Evolutionary conservation across 2,888 invertebrate genomes (phyloP), one percentile per base, ranked within the genome.

Genomic region (Pseudolycoriella hygida): DNA sequence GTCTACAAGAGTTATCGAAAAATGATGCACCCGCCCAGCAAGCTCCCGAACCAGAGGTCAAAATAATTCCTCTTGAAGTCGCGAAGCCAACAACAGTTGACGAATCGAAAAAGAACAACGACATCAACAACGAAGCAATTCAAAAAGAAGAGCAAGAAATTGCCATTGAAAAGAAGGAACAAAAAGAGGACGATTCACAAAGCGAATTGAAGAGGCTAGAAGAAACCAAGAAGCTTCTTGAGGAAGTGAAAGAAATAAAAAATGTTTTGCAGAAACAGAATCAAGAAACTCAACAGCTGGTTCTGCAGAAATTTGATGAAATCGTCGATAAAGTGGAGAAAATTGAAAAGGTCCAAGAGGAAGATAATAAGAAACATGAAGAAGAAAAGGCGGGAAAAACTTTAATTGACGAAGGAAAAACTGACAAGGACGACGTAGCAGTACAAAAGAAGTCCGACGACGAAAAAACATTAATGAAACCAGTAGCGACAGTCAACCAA

Each of bases 91-190:
- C 25, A 25, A 25, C 25, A 25, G 4, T n/a, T 43, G 37, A 12
- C 41, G 25, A 34, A 60, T 50, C 58, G 58, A 47, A 31, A 41
- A 41, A 47, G 47, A 8, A 18, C 55, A 31, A 34, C 5, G 51
- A 44, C 31, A 64, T 63, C 31, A 60, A 62, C 40, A 64, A 64
- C 2, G 64, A 66, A 38, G 66, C 64, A 15, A 64, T 65, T 45
- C 71, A 71, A 50, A 69, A 69, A 52, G 65, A 68, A 39, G 62
- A 66, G 37, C 60, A 61, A 46, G 59, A 61, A 20, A 59, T 59
- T 2, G 59, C 60, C 48, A 54, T 66, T 42, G 58, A 62, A 51
- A 58, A 44, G 51, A 60, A 53, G 17, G 55, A 53, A 40, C 57
- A 57, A 2, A 59, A 57, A 14, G 56, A 60, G 48, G 58, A 61